Conservation (phyloP, 1,140 invertebrate genomes). For the Lerema accius region DNA sequence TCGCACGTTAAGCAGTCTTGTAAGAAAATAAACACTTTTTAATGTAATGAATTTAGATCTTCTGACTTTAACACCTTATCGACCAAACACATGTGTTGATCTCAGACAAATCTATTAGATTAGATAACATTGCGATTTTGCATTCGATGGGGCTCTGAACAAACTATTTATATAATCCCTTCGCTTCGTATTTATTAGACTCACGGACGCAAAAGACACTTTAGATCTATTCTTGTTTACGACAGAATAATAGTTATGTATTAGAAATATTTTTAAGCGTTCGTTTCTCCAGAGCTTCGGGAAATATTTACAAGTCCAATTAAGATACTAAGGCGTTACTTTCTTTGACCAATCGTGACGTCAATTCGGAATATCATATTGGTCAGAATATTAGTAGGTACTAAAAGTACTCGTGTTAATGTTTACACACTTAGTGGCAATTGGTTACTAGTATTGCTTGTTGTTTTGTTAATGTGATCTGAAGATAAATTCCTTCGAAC, state of each 20-base stretch:
- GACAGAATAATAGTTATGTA: too few species aligned
- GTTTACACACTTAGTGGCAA: conserved; percentile 60
- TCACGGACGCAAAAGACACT: not conserved
- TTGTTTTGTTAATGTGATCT: conserved; percentile 80
- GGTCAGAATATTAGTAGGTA: conserved; percentile 55
- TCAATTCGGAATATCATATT: conserved; percentile 72
- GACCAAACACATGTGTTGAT: conserved; percentile 8
- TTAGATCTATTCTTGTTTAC: too few species aligned
- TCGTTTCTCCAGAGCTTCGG: conserved; percentile 9
- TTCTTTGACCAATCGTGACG: conserved; percentile 68
- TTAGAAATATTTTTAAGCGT: conserved; percentile 19
- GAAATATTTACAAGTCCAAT: too few species aligned
- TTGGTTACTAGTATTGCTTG: conserved; percentile 61
- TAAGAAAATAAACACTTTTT: conserved; percentile 64
- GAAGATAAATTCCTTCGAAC: conserved; percentile 56
- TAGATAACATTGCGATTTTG: too few species aligned
- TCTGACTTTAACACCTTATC: conserved; percentile 24
- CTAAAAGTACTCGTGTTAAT: conserved; percentile 60
- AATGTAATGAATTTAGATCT: conserved; percentile 46
- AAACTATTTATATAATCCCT: conserved; percentile 5
- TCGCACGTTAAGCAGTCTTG: conserved; percentile 76
- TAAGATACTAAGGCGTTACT: conserved; percentile 52
- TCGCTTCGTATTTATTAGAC: not conserved
- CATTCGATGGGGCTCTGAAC: not conserved
- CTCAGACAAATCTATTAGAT: not conserved